Evolutionary conservation across 2,113 vertebrate genomes (phyloP), one percentile per base, ranked within the genome.

Genomic region (Oreochromis tanganicae): DNA sequence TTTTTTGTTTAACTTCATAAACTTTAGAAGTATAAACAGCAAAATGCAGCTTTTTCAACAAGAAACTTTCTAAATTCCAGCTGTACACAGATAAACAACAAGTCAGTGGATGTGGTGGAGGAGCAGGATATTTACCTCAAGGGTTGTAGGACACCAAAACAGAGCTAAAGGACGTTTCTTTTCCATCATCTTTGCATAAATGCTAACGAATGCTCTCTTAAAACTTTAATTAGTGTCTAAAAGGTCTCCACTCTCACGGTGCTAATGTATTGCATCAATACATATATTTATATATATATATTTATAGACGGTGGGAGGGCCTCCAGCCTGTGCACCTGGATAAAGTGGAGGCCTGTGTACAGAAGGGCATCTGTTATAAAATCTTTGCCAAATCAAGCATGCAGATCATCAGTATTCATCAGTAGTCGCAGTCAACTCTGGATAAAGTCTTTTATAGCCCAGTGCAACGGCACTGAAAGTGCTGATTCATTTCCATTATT

Each of bases 261-360:
- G 13, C 27, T 29, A 29, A 29, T 59, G 24, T 29, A 29, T 16
- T 59, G 24, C 24, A 29, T 5, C 7, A 57, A 16, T 56, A 56
- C 1, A 14, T 4, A 56, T 3, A 55, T 24, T 0, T 13, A 0
- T 55, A 2, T n/a, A 12, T 24, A 10, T 54, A n/a, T 54, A 5
- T 21, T 0, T 55, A 13, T 27, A 56, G 21, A 56, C 11, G 3
- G 55, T 57, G 55, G 12, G 55, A 57, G 55, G 55, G 55, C 24
- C 24, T 27, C 55, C 27, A 57, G 55, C 24, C 55, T 57, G 24
- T 57, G 55, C 24, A 57, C 56, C 56, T 57, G 56, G 56, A 57
- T 57, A 57, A 57, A 57, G 24, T 57, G 24, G 24, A 29, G 56
- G 56, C 13, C 24, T 16, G 7, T 57, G 56, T 57, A 57, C 56